Evolutionary conservation across 2,888 invertebrate species (phyloP).

Genomic region (Spodoptera picta): DNA sequence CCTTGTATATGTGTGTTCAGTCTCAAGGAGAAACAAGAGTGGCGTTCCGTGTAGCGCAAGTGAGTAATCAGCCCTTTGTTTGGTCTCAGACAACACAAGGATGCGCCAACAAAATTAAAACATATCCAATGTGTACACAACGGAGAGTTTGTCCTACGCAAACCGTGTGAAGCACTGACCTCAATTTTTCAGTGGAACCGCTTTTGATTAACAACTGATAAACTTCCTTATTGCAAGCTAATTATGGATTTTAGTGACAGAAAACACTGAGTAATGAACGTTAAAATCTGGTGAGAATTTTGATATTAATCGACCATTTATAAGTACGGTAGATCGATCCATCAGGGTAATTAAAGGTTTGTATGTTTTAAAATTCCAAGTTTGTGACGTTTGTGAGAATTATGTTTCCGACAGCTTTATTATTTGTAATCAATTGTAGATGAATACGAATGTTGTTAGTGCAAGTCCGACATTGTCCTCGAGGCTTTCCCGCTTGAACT

Average conservation of each 20-base stretch:
- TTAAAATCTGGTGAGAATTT: constrained; percentile 19
- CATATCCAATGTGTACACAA: constrained; percentile 61
- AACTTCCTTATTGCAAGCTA: constrained; percentile 53
- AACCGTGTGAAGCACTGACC: constrained; percentile 66
- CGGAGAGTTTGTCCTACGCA: constrained; percentile 60
- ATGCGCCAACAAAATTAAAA: constrained; percentile 66
- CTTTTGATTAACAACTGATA: constrained; percentile 58
- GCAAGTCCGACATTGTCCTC: constrained; percentile 53
- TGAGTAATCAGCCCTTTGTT: constrained; percentile 72
- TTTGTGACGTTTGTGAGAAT: background rate
- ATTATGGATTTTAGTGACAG: constrained; percentile 47
- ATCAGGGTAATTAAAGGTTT: no score
- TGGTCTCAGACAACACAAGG: constrained; percentile 63
- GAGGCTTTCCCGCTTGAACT: constrained; percentile 59
- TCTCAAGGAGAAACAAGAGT: constrained; percentile 73
- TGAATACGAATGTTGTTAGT: constrained; percentile 49
- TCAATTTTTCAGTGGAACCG: constrained; percentile 57
- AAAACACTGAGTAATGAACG: constrained; percentile 32
- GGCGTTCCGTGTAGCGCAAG: constrained; percentile 74
- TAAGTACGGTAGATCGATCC: constrained; percentile 1
- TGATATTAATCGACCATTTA: constrained; percentile 15
- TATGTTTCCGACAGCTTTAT: constrained; percentile 18
- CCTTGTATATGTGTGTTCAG: constrained; percentile 56
- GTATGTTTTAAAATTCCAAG: no score
- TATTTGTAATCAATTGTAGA: constrained; percentile 48